A percentile compares a stretch with the other conserved stretches of the same genome.
Evolutionary conservation across 92 coral and sea anemone genomes (phyloP).

Genomic region (Porites divaricata): DNA sequence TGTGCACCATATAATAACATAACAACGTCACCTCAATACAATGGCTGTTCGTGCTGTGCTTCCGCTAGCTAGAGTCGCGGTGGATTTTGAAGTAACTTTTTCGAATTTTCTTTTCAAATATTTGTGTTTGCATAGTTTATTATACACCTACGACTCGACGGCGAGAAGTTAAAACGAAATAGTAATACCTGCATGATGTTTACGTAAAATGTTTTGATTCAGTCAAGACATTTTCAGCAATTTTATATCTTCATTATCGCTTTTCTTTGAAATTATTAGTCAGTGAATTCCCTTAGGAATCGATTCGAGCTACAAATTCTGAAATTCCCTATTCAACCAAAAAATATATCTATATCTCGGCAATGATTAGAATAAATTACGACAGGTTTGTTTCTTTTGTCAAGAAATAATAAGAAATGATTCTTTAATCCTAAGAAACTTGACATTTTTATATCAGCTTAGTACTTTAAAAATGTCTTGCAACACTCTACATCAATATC

Average conservation of each 20-base stretch:
- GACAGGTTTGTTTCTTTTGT: neutral
- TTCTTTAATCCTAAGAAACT: too few species aligned
- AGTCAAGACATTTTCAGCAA: constrained; percentile 3
- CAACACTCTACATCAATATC: too few species aligned
- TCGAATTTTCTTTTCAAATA: neutral
- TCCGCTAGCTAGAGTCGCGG: neutral
- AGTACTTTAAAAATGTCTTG: too few species aligned
- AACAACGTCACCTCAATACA: neutral
- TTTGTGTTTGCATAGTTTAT: neutral
- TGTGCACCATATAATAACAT: neutral
- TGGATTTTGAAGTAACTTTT: constrained; percentile 1
- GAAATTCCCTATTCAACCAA: neutral
- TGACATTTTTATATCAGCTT: too few species aligned
- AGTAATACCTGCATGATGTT: neutral
- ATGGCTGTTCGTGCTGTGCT: neutral
- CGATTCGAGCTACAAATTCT: neutral
- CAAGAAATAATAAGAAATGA: too few species aligned
- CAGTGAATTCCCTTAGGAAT: neutral
- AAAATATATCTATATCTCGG: neutral
- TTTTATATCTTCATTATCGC: neutral
- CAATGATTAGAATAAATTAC: neutral
- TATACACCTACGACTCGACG: constrained; percentile 1
- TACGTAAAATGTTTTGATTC: constrained; percentile 8
- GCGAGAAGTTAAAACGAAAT: neutral
- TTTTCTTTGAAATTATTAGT: neutral